phyloP scores from a whole-genome alignment of 2,797 vertebrate species.

The Coccyzus lansbergi region DNA sequence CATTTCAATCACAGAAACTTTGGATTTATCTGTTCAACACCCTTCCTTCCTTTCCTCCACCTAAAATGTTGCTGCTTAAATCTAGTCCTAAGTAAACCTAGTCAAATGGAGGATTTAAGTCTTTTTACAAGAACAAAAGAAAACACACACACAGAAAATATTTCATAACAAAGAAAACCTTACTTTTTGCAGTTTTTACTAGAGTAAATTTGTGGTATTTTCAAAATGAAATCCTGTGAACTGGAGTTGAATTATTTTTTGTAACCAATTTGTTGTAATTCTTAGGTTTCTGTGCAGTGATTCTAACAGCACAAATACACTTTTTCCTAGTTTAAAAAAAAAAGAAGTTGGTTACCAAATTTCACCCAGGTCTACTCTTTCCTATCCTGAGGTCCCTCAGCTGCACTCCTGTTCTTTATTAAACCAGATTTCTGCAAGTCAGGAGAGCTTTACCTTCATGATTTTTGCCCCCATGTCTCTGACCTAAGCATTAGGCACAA shows the following conservation, averaged over 20 bases:
- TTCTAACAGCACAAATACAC: not conserved
- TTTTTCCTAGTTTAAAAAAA: not conserved
- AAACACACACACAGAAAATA: not conserved
- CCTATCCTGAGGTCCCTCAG: accelerated
- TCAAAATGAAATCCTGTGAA: not conserved
- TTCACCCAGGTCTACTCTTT: not conserved
- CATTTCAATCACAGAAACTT: not conserved
- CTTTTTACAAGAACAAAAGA: not conserved
- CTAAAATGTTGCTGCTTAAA: not conserved
- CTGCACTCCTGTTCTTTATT: not conserved
- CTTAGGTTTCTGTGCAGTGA: not conserved
- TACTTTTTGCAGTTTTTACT: not conserved
- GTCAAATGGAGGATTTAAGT: not conserved
- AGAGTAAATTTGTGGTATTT: not conserved
- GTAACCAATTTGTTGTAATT: not conserved
- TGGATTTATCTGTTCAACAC: not conserved
- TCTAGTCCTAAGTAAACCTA: not conserved
- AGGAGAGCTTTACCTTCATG: not conserved
- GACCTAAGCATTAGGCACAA: accelerated
- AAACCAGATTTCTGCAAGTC: accelerated
- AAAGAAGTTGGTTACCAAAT: accelerated
- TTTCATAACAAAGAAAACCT: not conserved
- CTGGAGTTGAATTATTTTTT: not conserved
- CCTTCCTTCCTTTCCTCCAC: not conserved
- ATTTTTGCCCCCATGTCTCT: not conserved